These are phyloP conservation scores for Matsumyia berberina DNA, from an alignment of 2,888 invertebrate species.

Conservation along the genomic window DNA sequence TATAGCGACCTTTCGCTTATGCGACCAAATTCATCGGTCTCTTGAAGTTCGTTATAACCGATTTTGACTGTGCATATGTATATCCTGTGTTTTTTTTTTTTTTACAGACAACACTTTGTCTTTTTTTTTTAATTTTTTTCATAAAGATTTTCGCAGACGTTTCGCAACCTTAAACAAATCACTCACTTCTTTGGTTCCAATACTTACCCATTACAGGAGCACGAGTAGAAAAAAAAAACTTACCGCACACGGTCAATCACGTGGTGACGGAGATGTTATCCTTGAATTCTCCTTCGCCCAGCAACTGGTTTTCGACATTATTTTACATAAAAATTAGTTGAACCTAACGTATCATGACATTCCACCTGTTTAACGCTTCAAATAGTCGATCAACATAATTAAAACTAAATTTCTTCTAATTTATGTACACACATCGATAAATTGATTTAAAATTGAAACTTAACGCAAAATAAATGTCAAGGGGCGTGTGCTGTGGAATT, in stretches of 20 bases:
- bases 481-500: constrained; percentile 8
- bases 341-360: constrained; percentile 39
- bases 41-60: too few relatives aligned
- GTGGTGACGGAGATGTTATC: constrained; percentile 63
- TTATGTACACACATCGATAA: too few relatives aligned
- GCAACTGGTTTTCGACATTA: constrained; percentile 55
- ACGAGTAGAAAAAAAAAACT: constrained; percentile 10
- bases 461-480: constrained; percentile 37
- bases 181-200: too few relatives aligned
- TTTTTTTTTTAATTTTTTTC: too few relatives aligned
- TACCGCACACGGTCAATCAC: constrained; percentile 56
- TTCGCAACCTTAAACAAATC: too few relatives aligned
- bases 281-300: constrained; percentile 65
- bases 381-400: constrained; percentile 44
- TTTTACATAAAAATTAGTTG: constrained; percentile 44
- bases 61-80: too few relatives aligned
- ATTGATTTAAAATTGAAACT: constrained; percentile 11
- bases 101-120: too few relatives aligned
- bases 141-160: too few relatives aligned
- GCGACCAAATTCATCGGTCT: too few relatives aligned
- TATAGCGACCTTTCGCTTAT: too few relatives aligned
- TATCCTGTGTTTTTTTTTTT: too few relatives aligned
- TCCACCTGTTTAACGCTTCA: constrained; percentile 6
- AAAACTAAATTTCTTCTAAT: constrained; percentile 47
- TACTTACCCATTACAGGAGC: too few relatives aligned